Conservation (phyloP, 2,797 vertebrate genomes). For the Ispidina lecontei region DNA sequence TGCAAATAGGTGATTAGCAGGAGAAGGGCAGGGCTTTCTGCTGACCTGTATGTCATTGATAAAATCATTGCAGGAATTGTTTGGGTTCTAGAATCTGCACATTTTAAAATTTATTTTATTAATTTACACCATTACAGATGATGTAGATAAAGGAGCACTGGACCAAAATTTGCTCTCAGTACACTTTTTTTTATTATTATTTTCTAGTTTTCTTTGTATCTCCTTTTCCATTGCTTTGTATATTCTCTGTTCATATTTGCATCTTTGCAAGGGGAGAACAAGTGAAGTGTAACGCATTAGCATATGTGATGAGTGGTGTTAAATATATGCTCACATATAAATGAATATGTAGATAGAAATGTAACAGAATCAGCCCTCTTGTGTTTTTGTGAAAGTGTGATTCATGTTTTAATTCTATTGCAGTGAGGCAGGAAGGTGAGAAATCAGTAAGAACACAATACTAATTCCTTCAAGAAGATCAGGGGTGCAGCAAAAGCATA, state of each 20-base stretch:
- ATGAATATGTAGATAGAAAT: not conserved
- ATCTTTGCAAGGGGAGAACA: not conserved
- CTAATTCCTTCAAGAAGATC: not conserved
- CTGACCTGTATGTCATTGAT: not conserved
- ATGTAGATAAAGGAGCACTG: not conserved
- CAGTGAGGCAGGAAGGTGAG: not conserved
- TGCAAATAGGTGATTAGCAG: not conserved
- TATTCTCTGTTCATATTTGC: not conserved
- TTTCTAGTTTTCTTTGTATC: not conserved
- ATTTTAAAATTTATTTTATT: not conserved
- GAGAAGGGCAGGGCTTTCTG: not conserved
- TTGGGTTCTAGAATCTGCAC: not conserved
- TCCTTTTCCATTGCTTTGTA: not conserved
- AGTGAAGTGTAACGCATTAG: not conserved
- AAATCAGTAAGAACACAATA: not conserved
- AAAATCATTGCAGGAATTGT: not conserved
- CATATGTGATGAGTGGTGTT: not conserved
- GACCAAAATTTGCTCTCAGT: not conserved
- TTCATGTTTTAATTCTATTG: not conserved
- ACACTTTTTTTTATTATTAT: not conserved
- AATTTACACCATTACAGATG: not conserved
- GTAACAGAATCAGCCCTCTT: not conserved
- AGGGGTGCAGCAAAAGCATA: not conserved
- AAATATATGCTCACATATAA: not conserved
- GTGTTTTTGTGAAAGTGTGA: not conserved